Evolutionary conservation across 2,888 invertebrate genomes (phyloP).

Genomic region (Notocelia uddmanniana): DNA sequence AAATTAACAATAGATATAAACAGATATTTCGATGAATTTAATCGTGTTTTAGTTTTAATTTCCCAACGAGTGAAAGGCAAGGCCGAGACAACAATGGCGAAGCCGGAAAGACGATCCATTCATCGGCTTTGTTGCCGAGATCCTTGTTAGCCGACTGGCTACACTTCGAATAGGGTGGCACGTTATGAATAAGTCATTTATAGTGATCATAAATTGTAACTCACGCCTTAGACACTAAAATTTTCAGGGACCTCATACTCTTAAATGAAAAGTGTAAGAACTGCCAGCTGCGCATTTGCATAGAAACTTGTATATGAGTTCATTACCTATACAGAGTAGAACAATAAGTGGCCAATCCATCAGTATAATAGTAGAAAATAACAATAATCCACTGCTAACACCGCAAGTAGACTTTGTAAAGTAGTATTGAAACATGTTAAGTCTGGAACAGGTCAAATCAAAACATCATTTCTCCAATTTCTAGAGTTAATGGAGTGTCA

Average conservation of each 20-base stretch:
- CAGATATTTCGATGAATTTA: slow-evolving; percentile 32
- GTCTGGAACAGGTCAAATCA: no score
- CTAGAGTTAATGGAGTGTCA: no score
- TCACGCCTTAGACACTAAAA: background rate
- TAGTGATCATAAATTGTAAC: background rate
- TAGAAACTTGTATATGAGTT: no score
- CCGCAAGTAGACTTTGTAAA: no score
- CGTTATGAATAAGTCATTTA: background rate
- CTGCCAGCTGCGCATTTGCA: no score
- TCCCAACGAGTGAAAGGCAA: slow-evolving; percentile 44
- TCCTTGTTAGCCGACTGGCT: slow-evolving; percentile 19
- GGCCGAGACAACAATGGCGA: slow-evolving; percentile 43
- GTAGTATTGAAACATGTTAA: no score
- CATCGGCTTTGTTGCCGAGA: slow-evolving; percentile 44
- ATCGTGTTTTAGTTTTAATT: slow-evolving; percentile 45
- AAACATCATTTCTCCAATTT: no score
- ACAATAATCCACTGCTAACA: no score
- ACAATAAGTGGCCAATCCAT: no score
- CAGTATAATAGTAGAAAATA: no score
- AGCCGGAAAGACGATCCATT: slow-evolving; percentile 45
- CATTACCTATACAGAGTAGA: no score
- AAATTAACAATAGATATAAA: slow-evolving; percentile 27
- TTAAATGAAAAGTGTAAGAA: no score
- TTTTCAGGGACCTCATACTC: background rate
- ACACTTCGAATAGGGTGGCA: slow-evolving; percentile 14